Conservation (phyloP, 2,888 invertebrate species). For the Caenorhabditis sulstoni region DNA sequence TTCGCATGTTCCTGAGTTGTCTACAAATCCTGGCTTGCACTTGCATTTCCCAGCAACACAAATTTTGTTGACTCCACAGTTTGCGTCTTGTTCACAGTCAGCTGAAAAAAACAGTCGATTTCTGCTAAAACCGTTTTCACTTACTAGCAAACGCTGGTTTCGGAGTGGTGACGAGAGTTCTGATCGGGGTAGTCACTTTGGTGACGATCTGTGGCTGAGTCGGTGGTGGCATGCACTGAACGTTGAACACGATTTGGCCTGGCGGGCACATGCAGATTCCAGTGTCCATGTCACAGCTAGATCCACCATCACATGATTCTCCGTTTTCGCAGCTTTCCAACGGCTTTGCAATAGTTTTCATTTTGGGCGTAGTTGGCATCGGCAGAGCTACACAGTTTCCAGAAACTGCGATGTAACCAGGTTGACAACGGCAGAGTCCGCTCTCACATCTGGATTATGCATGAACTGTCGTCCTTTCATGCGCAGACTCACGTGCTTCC, state of each 20-base stretch:
- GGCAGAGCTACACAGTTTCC: conserved; percentile 67
- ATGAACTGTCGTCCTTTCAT: not conserved
- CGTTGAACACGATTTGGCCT: conserved; percentile 69
- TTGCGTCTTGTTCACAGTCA: conserved; percentile 68
- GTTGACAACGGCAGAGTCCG: conserved; percentile 68
- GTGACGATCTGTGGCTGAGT: conserved; percentile 45
- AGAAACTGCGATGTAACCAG: conserved; percentile 67
- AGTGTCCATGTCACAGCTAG: conserved; percentile 72
- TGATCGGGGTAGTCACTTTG: conserved; percentile 37
- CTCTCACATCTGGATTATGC: conserved; percentile 62
- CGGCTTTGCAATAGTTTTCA: conserved; percentile 69
- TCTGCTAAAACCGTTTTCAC: not conserved
- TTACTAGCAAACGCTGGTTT: conserved; percentile 43
- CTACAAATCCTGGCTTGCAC: conserved; percentile 73
- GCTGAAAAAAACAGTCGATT: conserved; percentile 47
- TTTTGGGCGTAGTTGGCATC: conserved; percentile 65
- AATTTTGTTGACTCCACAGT: conserved; percentile 68
- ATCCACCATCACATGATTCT: conserved; percentile 78
- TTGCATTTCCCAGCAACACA: conserved; percentile 75
- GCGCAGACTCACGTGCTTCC: conserved; percentile 60
- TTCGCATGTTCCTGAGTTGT: conserved; percentile 71
- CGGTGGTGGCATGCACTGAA: conserved; percentile 68
- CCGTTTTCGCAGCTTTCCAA: conserved; percentile 76
- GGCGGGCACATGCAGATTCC: conserved; percentile 73
- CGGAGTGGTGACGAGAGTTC: conserved; percentile 30